These are phyloP conservation scores for Xestia rhomboidea DNA, from an alignment of 2,888 invertebrate species.

Conservation along the genomic window DNA sequence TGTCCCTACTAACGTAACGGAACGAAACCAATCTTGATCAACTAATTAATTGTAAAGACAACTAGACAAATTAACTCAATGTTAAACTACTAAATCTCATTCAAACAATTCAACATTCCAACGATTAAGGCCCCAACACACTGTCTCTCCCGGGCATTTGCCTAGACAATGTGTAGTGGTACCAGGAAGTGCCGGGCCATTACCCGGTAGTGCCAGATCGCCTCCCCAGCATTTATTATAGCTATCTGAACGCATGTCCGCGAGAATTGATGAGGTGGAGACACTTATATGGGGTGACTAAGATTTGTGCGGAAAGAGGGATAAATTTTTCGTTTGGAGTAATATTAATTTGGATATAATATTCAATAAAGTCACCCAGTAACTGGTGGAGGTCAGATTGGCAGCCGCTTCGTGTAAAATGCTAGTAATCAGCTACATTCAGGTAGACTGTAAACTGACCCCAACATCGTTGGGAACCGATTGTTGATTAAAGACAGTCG, in stretches of 20 bases:
- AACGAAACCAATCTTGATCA: neutral
- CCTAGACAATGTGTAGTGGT: slow-evolving; percentile 45
- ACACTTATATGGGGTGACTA: slow-evolving; percentile 75
- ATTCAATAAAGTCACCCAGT: no score
- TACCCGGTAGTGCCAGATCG: slow-evolving; percentile 81
- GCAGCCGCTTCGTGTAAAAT: no score
- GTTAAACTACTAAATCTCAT: neutral
- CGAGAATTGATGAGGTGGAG: slow-evolving; percentile 83
- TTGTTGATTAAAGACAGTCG: no score
- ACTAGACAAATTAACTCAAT: neutral
- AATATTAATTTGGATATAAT: neutral
- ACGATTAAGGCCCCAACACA: slow-evolving; percentile 30
- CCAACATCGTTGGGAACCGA: no score
- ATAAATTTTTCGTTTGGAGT: neutral
- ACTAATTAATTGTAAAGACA: neutral
- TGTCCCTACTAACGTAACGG: no score
- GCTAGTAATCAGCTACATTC: no score
- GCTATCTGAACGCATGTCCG: slow-evolving; percentile 76
- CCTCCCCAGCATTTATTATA: slow-evolving; percentile 79
- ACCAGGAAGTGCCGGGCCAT: slow-evolving; percentile 82
- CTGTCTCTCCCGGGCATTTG: slow-evolving; percentile 26
- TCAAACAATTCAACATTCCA: neutral
- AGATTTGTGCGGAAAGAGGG: slow-evolving; percentile 46
- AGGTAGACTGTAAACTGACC: no score
- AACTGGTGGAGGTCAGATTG: no score